phyloP scores from a whole-genome alignment of 2,113 vertebrate genomes.

The Thryonomys swinderianus region DNA sequence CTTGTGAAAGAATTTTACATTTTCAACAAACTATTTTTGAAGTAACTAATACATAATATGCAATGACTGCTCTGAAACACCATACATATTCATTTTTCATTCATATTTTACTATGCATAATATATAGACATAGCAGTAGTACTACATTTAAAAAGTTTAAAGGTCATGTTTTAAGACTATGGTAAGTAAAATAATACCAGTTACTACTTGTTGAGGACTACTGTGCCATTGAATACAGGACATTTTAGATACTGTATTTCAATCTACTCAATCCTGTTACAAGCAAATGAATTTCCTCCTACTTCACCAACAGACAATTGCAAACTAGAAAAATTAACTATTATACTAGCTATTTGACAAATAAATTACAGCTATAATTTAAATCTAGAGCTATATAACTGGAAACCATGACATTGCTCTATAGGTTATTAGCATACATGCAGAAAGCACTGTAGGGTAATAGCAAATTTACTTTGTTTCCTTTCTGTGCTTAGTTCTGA shows the following conservation, averaged over 20 bases:
- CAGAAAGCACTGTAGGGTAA: not conserved
- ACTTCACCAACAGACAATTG: not conserved
- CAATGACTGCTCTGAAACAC: constrained; percentile 36
- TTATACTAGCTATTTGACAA: not conserved
- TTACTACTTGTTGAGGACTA: not conserved
- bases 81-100: not conserved
- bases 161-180: not conserved
- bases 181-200: not conserved
- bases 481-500: not conserved
- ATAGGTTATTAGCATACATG: not conserved
- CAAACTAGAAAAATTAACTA: not conserved
- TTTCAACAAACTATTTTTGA: constrained; percentile 20
- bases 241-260: not conserved
- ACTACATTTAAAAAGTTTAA: not conserved
- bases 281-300: not conserved
- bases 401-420: not conserved
- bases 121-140: not conserved
- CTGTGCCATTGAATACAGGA: not conserved
- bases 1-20: not conserved
- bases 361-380: not conserved
- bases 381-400: not conserved
- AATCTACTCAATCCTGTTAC: not conserved
- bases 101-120: not conserved
- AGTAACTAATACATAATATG: not conserved
- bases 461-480: not conserved